phyloP scores from a whole-genome alignment of 2,113 vertebrate species.

The Pluvialis apricaria region DNA sequence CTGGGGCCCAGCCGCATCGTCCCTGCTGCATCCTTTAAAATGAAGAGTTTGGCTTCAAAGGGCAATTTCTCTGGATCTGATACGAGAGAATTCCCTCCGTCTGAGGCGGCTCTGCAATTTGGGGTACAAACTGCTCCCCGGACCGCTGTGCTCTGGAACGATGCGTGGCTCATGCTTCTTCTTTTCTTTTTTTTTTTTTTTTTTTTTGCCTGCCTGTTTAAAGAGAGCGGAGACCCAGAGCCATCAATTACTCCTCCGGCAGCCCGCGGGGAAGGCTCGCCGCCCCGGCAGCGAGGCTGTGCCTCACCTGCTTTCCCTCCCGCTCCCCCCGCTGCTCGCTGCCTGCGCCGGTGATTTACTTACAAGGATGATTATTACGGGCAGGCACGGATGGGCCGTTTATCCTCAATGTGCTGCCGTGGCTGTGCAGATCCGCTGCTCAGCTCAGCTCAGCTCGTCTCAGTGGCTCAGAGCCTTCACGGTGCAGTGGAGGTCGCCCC shows the following conservation, averaged over 20 bases:
- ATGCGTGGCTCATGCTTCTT: rapidly evolving
- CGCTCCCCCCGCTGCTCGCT: background rate
- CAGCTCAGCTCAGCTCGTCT: background rate
- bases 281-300: background rate
- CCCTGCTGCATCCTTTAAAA: background rate
- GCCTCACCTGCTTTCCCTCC: background rate
- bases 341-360: background rate
- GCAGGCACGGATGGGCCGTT: background rate
- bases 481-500: rapidly evolving
- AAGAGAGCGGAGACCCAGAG: rapidly evolving
- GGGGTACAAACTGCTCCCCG: background rate
- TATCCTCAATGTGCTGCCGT: background rate
- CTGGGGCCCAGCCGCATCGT: rapidly evolving
- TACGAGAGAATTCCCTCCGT: background rate
- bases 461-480: rapidly evolving
- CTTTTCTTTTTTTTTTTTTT: background rate
- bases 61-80: background rate
- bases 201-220: background rate
- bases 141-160: rapidly evolving
- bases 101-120: background rate
- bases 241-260: background rate
- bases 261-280: background rate
- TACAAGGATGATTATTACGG: background rate
- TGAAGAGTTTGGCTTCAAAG: background rate
- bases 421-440: background rate